These are phyloP conservation scores for Otocyon megalotis DNA, from an alignment of 2,113 vertebrate genomes.

Conservation along the genomic window DNA sequence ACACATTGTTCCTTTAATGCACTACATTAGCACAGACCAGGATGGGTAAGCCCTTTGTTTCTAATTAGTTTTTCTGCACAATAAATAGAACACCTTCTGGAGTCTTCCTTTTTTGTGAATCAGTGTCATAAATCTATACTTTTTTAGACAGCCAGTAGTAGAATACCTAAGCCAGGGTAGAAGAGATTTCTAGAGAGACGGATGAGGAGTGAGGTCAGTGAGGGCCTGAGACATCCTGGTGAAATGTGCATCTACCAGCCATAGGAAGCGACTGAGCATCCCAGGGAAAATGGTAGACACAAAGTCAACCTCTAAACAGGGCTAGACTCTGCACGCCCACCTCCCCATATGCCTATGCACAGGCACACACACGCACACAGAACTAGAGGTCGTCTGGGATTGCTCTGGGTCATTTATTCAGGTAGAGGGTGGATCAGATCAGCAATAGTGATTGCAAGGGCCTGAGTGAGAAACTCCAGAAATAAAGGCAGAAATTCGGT, in stretches of 20 bases:
- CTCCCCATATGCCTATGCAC: rapidly evolving
- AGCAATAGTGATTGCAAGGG: background rate
- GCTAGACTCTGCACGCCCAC: background rate
- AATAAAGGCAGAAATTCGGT: background rate
- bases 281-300: background rate
- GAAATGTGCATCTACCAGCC: too few species aligned
- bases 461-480: background rate
- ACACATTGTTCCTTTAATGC: rapidly evolving
- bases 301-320: background rate
- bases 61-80: background rate
- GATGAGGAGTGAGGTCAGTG: rapidly evolving
- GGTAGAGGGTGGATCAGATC: background rate
- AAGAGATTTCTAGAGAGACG: too few species aligned
- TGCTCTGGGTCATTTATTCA: background rate
- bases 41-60: background rate
- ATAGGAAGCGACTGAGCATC: background rate
- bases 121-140: background rate
- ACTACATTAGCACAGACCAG: rapidly evolving
- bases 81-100: background rate
- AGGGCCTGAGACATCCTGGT: background rate
- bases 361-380: rapidly evolving
- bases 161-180: background rate
- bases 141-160: background rate
- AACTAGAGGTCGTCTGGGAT: background rate
- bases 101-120: background rate